Base-by-base conservation (phyloP, 1,140 invertebrate species). In the Drosophila parvula region DNA sequence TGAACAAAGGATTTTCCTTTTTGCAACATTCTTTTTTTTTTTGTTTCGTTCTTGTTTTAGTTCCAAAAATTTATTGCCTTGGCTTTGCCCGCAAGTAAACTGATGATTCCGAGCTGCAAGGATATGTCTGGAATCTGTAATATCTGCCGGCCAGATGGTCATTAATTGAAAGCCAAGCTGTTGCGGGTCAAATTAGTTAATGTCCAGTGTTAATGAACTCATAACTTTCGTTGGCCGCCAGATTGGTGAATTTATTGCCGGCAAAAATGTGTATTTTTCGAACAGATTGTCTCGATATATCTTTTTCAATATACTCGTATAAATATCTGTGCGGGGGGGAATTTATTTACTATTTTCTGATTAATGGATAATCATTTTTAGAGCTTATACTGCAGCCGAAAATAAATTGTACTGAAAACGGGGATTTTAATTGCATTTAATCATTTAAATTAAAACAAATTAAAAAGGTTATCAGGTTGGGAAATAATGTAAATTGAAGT, bases 131-230 rank as follows among this genome's bases (percentile, higher is more conserved):
- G 63, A 51, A 34, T 51, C 1, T 12, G 11, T 36, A 62, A 62
- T 44, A 38, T 27, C 14, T 32, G 55, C 56, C 30, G 43, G 43
- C 32, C 60, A 50, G 28, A 64, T 27, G 60, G 14, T 18, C 44
- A 65, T 68, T 68, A 68, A 68, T 68, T 67, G 36, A 41, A 34
- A 16, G 44, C 50, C 60, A 65, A 34, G 73, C 57, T 81, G 78
- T 61, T 69, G 48, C 64, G 14, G 11, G n/a, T 48, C 79, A 47
- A 80, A 80, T 84, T 84, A 77, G 73, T 84, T 55, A 80, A 73
- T 68, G 81, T 62, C 81, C 62, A 22, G 57, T 79, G 78, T 70
- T 80, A 84, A 84, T 84, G 75, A 80, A 77, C 73, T 71, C 81
- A 80, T 84, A 73, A 68, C 53, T 68, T 75, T 18, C 8, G 16